Evolutionary conservation across 37 sponge, comb jelly and placozoan genomes (phyloP).

Genomic region (Beroe forskalii): DNA sequence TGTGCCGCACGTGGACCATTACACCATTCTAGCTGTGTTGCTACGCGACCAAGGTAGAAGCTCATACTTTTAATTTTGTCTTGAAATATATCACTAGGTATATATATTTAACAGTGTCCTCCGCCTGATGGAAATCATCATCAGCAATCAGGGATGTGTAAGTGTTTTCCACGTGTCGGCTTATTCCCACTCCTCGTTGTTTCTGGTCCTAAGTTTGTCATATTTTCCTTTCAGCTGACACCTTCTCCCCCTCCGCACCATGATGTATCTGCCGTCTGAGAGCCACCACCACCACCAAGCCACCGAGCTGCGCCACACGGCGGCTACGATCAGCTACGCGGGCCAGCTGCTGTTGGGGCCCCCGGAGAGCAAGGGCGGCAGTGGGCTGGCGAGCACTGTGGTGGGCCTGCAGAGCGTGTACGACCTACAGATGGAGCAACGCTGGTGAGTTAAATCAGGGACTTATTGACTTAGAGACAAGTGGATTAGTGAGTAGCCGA

Average conservation of each 20-base stretch:
- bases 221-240: neutral
- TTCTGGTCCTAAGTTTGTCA: neutral
- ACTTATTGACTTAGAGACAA: no score
- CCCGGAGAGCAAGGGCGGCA: neutral
- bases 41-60: slow-evolving; percentile 16
- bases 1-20: slow-evolving; percentile 61
- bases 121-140: slow-evolving; percentile 28
- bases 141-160: slow-evolving; percentile 42
- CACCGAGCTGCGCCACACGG: slow-evolving; percentile 34
- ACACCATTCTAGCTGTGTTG: neutral
- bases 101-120: neutral
- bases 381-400: neutral
- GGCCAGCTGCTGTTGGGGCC: slow-evolving; percentile 32
- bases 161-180: slow-evolving; percentile 51
- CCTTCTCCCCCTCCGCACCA: neutral
- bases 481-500: no score
- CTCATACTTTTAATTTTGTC: slow-evolving; percentile 54
- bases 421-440: slow-evolving; percentile 52
- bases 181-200: neutral
- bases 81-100: neutral
- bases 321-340: slow-evolving; percentile 62
- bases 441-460: slow-evolving; percentile 60
- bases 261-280: slow-evolving; percentile 45
- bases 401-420: slow-evolving; percentile 40
- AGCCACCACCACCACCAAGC: neutral